Evolutionary conservation across 2,113 vertebrate species (phyloP).

Genomic region (Perca flavescens): DNA sequence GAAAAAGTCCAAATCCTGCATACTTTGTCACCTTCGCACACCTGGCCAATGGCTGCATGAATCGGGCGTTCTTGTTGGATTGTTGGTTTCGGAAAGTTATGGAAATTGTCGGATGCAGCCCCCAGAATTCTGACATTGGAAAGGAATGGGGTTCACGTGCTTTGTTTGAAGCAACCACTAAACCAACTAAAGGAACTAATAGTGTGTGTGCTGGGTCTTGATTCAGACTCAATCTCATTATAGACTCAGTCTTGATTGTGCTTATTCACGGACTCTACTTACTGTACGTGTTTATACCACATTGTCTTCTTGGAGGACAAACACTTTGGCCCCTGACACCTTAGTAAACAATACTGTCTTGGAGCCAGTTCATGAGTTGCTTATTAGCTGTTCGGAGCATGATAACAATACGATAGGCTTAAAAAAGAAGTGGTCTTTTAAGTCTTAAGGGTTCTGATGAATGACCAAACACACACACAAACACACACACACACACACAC

Average conservation of each 20-base stretch:
- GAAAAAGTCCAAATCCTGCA: neutral
- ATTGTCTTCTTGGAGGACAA: conserved; percentile 15
- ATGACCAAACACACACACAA: neutral
- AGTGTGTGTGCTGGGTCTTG: neutral
- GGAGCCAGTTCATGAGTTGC: neutral
- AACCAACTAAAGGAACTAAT: neutral
- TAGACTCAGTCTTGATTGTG: conserved; percentile 16
- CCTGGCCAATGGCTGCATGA: neutral
- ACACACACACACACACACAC: neutral
- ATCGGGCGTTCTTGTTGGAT: neutral
- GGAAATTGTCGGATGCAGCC: neutral
- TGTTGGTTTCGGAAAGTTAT: neutral
- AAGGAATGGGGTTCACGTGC: neutral
- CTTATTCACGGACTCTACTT: neutral
- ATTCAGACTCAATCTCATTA: conserved; percentile 6
- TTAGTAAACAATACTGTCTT: neutral
- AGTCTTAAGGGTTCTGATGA: neutral
- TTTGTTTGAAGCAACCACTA: neutral
- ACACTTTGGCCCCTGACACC: neutral
- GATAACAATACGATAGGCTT: neutral
- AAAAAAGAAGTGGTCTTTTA: neutral
- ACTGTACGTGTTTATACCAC: neutral
- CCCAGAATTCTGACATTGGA: neutral
- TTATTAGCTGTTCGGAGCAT: neutral
- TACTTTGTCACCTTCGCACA: neutral